Percentiles rank a stretch among this genome's conserved stretches.
phyloP scores from a whole-genome alignment of 2,113 vertebrate genomes.

The Eulacestoma nigropectus region DNA sequence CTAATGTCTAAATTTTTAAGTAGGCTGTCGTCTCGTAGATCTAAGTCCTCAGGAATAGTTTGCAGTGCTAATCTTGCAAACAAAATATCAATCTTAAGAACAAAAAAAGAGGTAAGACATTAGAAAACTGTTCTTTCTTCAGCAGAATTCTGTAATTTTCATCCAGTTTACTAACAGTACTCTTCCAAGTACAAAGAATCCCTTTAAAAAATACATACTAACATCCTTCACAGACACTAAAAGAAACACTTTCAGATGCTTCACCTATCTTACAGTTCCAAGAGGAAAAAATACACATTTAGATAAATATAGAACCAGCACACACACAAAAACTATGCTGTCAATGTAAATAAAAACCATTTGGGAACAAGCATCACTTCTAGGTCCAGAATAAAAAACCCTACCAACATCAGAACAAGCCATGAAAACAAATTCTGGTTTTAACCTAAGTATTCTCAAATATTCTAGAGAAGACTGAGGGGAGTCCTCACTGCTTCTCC shows the following conservation, averaged over 20 bases:
- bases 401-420: background rate
- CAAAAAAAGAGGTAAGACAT: background rate
- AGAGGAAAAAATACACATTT: background rate
- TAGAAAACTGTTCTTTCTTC: background rate
- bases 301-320: background rate
- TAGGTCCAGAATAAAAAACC: background rate
- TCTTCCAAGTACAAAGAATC: background rate
- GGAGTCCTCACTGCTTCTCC: background rate
- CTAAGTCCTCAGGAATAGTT: slow-evolving; percentile 86
- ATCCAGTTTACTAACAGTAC: background rate
- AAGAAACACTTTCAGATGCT: background rate
- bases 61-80: slow-evolving; percentile 86
- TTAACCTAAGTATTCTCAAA: background rate
- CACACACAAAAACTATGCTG: background rate
- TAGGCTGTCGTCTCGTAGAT: slow-evolving; percentile 83
- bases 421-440: background rate
- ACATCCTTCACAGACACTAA: background rate
- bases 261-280: background rate
- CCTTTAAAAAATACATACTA: background rate
- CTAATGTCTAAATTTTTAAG: slow-evolving; percentile 86
- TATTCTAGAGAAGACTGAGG: background rate
- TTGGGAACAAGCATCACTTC: background rate
- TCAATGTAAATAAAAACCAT: background rate
- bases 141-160: background rate
- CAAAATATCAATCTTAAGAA: slow-evolving; percentile 88